Evolutionary conservation across 2,888 invertebrate genomes (phyloP).

Genomic region (Chesias legatella): DNA sequence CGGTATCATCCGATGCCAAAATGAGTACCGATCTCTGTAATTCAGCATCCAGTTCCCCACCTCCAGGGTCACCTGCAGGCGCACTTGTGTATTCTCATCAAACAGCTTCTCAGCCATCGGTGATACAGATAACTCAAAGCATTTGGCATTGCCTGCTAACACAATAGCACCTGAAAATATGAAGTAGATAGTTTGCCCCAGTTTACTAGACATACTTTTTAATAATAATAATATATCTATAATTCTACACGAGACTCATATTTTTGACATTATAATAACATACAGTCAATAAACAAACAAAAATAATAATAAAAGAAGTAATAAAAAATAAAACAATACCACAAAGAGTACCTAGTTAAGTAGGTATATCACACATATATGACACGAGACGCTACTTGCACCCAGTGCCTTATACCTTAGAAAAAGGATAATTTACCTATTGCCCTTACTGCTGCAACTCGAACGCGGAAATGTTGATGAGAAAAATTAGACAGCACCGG

Average conservation of each 20-base stretch:
- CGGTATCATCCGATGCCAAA: constrained; percentile 92
- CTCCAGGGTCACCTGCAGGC: constrained; percentile 87
- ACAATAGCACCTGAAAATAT: constrained; percentile 79
- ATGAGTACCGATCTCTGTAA: constrained; percentile 93
- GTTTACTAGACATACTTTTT: no score
- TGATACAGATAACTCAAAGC: constrained; percentile 85
- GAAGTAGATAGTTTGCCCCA: not conserved
- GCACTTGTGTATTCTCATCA: constrained; percentile 89
- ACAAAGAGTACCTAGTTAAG: no score
- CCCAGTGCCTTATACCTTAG: no score
- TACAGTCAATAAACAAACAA: no score
- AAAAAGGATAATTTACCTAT: no score
- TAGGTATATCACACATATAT: no score
- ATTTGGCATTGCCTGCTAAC: constrained; percentile 85
- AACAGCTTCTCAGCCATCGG: constrained; percentile 93
- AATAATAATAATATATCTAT: no score
- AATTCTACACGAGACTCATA: no score
- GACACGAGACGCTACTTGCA: no score
- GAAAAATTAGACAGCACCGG: constrained; percentile 86
- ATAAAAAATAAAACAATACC: no score
- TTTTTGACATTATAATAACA: no score
- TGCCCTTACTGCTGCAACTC: constrained; percentile 86
- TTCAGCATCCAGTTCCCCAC: constrained; percentile 89
- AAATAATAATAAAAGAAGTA: no score
- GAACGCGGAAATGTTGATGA: constrained; percentile 91